Conservation (phyloP, 2,888 invertebrate species). For the Chironomus riparius region DNA sequence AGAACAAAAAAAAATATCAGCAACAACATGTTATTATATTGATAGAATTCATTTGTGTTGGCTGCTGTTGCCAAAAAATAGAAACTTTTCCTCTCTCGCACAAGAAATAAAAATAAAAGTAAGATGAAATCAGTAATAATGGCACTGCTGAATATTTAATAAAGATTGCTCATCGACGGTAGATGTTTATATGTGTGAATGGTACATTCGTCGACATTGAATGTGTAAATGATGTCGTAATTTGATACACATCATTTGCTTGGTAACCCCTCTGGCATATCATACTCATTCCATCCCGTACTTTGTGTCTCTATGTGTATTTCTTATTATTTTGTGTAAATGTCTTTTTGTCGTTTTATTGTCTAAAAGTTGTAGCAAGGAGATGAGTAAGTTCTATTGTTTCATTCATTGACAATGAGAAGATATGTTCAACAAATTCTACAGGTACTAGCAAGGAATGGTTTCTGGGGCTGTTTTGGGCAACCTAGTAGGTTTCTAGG, state of each 20-base stretch:
- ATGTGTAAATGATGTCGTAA: conserved; percentile 13
- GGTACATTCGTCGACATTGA: background rate
- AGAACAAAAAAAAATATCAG: background rate
- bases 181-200: background rate
- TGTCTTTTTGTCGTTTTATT: no score
- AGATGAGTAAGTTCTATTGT: no score
- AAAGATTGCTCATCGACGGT: background rate
- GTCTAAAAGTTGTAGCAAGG: no score
- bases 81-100: background rate
- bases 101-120: background rate
- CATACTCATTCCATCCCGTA: background rate
- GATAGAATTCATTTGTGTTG: background rate
- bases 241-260: conserved; percentile 26
- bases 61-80: background rate
- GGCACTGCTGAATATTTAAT: conserved; percentile 23
- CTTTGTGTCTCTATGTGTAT: no score
- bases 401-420: no score
- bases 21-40: background rate
- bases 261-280: background rate
- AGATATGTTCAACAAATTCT: no score
- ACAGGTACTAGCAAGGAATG: no score
- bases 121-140: background rate
- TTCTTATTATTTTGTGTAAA: no score
- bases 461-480: no score
- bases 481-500: no score